Evolutionary conservation across 2,113 vertebrate genomes (phyloP), one percentile per base, ranked within the genome.

Genomic region (Sterrhoptilus dennistouni): DNA sequence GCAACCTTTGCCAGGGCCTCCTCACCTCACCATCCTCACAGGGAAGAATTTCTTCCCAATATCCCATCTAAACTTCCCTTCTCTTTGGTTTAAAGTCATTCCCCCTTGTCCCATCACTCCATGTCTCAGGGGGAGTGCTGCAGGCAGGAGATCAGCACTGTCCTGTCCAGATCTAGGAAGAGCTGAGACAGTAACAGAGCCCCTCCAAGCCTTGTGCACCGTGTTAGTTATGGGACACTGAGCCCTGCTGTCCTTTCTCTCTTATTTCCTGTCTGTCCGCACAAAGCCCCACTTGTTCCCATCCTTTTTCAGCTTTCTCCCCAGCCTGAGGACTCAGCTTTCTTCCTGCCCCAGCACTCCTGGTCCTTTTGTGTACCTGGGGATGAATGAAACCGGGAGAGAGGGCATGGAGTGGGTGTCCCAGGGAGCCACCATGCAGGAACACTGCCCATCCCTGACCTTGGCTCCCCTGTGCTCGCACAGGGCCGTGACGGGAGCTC

Each of bases 221-320:
- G 33, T 0, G 0, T 35, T 27, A 33, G 0, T 35, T 35, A 10
- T 11, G 38, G 2, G 17, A 35, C 31, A 8, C 19, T 0, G 4
- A 71, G 20, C n/a, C 31, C 36, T 3, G 3, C 31, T 16, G 12
- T 69, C 40, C 44, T 56, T 69, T 27, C 31, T 59, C 17, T 63
- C 38, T 42, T 5, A 11, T 36, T 65, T 69, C 25, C 44, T 14
- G 1, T 5, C 0, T 8, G 3, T n/a, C 11, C 20, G 25, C 33
- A 47, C 40, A 25, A 42, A 72, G 2, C 21, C 33, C 7, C 9
- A 1, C 36, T 23, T 1, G 0, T 29, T 86, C 61, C 80, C 57
- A 54, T 12, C 18, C 33, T 36, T 11, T 40, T 70, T 4, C 83
- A 63, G 25, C 60, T 60, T 68, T n/a, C 63, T 49, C 7, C 45